Conservation (phyloP, 1,140 invertebrate species). For the Brachionus asplanchnoidis region DNA sequence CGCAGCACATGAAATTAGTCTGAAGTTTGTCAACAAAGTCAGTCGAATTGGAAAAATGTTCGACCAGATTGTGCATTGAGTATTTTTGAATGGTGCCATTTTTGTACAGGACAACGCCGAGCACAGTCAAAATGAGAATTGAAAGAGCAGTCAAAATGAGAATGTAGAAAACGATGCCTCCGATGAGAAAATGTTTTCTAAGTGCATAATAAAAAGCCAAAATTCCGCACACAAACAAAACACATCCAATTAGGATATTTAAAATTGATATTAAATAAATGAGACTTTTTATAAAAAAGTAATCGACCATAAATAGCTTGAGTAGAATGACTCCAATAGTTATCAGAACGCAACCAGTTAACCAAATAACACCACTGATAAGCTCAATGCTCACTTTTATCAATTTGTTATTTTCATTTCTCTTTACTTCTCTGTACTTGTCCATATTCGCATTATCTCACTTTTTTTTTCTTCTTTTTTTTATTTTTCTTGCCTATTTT, state of each 20-base stretch:
- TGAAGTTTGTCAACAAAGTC: background rate
- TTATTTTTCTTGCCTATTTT: background rate
- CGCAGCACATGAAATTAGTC: slow-evolving; percentile 12
- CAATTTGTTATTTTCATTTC: background rate
- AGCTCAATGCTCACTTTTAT: background rate
- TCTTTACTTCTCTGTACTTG: background rate
- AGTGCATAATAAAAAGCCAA: background rate
- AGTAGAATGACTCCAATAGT: background rate
- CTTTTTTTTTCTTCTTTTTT: background rate
- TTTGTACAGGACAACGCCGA: background rate
- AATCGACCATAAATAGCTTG: background rate
- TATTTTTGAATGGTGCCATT: background rate
- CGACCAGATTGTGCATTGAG: background rate
- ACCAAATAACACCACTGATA: background rate
- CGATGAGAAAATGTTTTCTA: background rate
- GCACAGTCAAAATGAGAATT: background rate
- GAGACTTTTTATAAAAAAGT: background rate
- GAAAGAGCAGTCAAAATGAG: background rate
- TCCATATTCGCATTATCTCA: background rate
- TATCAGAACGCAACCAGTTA: background rate
- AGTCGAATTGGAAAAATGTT: background rate
- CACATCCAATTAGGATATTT: background rate
- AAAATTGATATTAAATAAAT: background rate
- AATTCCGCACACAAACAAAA: background rate
- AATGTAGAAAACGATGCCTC: background rate